These are phyloP conservation scores for Zygaena filipendulae DNA, from an alignment of 2,888 invertebrate genomes.

Conservation along the genomic window DNA sequence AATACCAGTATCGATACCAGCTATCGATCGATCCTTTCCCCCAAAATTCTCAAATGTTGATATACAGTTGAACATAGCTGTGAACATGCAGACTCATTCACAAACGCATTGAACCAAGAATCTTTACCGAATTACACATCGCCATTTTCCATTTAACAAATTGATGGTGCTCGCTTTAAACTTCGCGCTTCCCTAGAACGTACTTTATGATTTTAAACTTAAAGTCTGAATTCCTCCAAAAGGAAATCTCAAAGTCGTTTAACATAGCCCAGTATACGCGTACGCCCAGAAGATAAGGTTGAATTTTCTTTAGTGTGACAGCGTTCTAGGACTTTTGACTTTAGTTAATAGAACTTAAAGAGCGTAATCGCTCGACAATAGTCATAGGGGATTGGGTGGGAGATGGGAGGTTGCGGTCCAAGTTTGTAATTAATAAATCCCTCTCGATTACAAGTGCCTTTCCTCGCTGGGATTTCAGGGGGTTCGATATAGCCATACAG, in stretches of 20 bases:
- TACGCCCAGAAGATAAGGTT: conserved; percentile 62
- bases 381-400: conserved; percentile 18
- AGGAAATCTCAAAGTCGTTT: conserved; percentile 8
- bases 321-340: conserved; percentile 45
- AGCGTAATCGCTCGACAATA: conserved; percentile 35
- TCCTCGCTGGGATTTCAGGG: conserved; percentile 41
- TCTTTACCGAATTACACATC: conserved; percentile 52
- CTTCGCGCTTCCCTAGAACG: conserved; percentile 21
- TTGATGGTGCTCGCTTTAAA: conserved; percentile 47
- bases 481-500: no score
- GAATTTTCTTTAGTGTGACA: conserved; percentile 37
- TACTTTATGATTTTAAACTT: conserved; percentile 21
- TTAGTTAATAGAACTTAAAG: conserved; percentile 40
- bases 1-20: no score
- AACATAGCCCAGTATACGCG: conserved; percentile 25
- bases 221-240: conserved; percentile 33
- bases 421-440: conserved; percentile 68
- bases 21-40: no score
- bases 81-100: conserved; percentile 32
- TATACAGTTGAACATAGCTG: conserved; percentile 31
- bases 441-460: conserved; percentile 66
- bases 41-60: conserved; percentile 23
- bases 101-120: conserved; percentile 33
- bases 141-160: conserved; percentile 66
- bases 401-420: conserved; percentile 43